phyloP scores from a whole-genome alignment of 2,888 invertebrate genomes.

The Apodemia hepburni region DNA sequence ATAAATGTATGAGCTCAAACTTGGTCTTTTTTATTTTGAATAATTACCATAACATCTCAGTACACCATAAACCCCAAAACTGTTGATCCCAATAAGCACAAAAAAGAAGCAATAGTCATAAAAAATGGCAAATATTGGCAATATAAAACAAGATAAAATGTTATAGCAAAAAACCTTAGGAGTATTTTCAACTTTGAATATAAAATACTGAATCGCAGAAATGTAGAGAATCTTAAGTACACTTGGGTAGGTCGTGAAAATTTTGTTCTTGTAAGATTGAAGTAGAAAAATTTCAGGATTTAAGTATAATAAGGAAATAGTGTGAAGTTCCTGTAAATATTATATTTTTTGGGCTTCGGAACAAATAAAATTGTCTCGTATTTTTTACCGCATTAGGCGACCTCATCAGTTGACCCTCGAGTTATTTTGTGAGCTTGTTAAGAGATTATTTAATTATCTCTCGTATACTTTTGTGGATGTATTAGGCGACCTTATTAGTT shows the following conservation, averaged over 20 bases:
- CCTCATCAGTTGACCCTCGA: no score
- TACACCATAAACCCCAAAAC: not conserved
- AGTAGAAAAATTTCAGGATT: not conserved
- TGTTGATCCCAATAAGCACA: not conserved
- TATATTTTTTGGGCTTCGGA: not conserved
- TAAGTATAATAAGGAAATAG: not conserved
- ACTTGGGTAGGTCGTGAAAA: not conserved
- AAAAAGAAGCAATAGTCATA: not conserved
- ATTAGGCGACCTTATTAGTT: no score
- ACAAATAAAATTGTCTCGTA: not conserved
- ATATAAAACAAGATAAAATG: not conserved
- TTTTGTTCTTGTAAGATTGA: not conserved
- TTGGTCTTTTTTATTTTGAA: no score
- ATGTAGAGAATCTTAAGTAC: constrained; percentile 1
- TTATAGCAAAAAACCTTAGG: not conserved
- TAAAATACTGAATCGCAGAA: not conserved
- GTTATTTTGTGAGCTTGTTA: no score
- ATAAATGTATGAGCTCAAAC: no score
- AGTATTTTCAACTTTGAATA: constrained; percentile 1
- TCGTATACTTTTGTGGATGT: no score
- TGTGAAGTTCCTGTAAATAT: not conserved
- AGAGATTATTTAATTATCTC: no score
- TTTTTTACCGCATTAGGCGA: no score
- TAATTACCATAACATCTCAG: no score
- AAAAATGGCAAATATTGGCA: not conserved